Evolutionary conservation across 2,113 vertebrate genomes (phyloP).

Genomic region (Eurypyga helias): DNA sequence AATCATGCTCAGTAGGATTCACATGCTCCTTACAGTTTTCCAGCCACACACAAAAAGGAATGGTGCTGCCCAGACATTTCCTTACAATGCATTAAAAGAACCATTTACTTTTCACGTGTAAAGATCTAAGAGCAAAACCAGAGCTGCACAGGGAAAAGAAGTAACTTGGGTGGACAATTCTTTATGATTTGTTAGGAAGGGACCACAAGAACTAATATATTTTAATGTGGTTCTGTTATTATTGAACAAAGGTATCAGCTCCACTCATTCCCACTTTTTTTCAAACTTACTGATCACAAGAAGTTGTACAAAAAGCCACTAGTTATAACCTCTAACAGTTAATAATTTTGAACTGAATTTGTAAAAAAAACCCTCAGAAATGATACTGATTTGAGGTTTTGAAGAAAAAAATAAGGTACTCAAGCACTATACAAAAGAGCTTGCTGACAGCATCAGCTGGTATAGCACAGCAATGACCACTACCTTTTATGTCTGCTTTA

Average conservation of each 20-base stretch:
- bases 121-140: background rate
- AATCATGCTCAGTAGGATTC: background rate
- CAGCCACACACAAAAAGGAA: background rate
- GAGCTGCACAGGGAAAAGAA: background rate
- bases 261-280: background rate
- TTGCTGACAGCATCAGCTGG: background rate
- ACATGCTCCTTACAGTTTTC: background rate
- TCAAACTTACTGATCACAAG: background rate
- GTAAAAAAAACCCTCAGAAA: background rate
- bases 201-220: background rate
- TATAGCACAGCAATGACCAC: background rate
- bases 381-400: background rate
- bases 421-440: background rate
- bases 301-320: background rate
- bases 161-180: background rate
- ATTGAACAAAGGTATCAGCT: background rate
- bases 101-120: background rate
- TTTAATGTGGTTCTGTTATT: background rate
- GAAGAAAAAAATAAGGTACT: background rate
- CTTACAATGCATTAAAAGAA: background rate
- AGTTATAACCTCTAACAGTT: background rate
- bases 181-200: background rate
- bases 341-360: background rate
- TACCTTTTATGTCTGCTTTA: background rate
- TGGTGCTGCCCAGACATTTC: background rate